Evolutionary conservation across 1,140 invertebrate genomes (phyloP), one percentile per base, ranked within the genome.

Genomic region (Pseudomyrmex gracilis): DNA sequence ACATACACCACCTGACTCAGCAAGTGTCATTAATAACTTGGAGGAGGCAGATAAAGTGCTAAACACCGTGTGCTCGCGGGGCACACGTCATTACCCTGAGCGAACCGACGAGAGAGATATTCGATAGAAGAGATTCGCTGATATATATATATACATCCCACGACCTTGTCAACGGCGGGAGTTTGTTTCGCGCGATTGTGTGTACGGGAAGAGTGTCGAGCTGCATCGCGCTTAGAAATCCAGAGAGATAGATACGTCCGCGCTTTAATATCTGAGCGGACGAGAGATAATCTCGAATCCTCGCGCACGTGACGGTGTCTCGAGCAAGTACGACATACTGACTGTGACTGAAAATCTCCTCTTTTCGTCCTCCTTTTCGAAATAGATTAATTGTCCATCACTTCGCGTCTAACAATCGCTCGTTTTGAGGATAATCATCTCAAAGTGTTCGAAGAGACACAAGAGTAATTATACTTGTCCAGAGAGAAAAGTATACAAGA

Each of bases 11-110:
- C 73, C 87, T 88, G 87, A 88, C 87, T 88, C 87, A 88, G 87
- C 87, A 70, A 88, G 77, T 85, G 78, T 88, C 87, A 88, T 88
- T 88, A 88, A 88, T 88, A 88, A 88, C 87, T 78, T 83, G 53
- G 77, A 88, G 83, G 61, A 85, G 86, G 82, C 85, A 87, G 87
- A 88, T 88, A 88, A 88, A 88, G 86, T 85, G 86, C 51, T 88
- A 88, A 88, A 88, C 86, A 88, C 66, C 70, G 74, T 87, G 82
- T 88, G 83, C 77, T 88, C 67, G 34, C 34, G 34, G 74, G 84
- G 87, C 83, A 88, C 83, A 88, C 86, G 84, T 87, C 86, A 82
- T 87, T 87, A 87, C 85, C 85, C 68, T 84, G 73, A 5, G 43
- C 67, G 86, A 87, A 74, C 22, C 74, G 63, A 34, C 34, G 34